A percentile compares a stretch with the other conserved stretches of the same genome.
phyloP scores from a whole-genome alignment of 2,113 vertebrate species.

The Cololabis saira region DNA sequence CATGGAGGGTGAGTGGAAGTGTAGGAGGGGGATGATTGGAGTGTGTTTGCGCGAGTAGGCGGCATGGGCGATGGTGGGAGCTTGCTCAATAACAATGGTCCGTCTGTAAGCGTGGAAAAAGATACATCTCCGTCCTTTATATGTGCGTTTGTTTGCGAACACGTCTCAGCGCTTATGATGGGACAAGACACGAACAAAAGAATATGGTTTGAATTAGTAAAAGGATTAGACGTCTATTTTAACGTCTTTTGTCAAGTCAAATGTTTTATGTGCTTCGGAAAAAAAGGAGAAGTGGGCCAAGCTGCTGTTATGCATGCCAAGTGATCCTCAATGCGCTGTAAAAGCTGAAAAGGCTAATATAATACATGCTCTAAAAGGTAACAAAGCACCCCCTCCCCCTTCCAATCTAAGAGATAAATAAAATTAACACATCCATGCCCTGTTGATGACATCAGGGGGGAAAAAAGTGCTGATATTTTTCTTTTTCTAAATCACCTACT shows the following conservation, averaged over 20 bases:
- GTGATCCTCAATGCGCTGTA: neutral
- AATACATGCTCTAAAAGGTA: neutral
- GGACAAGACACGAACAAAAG: constrained; percentile 61
- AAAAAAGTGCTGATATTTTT: constrained; percentile 37
- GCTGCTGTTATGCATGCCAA: constrained; percentile 35
- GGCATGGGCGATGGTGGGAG: constrained; percentile 48
- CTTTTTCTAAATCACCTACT: constrained; percentile 29
- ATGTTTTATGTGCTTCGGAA: constrained; percentile 33
- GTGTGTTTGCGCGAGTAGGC: constrained; percentile 39
- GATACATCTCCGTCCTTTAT: constrained; percentile 23
- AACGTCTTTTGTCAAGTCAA: constrained; percentile 61
- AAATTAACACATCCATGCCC: constrained; percentile 45
- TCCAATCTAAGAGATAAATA: constrained; percentile 17
- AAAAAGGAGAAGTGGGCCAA: constrained; percentile 33
- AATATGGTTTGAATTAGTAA: constrained; percentile 62
- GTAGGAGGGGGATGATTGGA: constrained; percentile 61
- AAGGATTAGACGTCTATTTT: constrained; percentile 72
- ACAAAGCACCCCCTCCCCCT: neutral
- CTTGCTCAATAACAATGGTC: constrained; percentile 64
- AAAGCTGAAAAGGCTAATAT: constrained; percentile 1
- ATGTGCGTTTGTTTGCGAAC: neutral
- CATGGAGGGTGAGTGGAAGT: constrained; percentile 47
- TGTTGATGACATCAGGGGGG: constrained; percentile 29
- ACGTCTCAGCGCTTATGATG: constrained; percentile 30
- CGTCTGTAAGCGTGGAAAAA: constrained; percentile 57